phyloP scores from a whole-genome alignment of 2,888 invertebrate genomes.

The Salticus scenicus region DNA sequence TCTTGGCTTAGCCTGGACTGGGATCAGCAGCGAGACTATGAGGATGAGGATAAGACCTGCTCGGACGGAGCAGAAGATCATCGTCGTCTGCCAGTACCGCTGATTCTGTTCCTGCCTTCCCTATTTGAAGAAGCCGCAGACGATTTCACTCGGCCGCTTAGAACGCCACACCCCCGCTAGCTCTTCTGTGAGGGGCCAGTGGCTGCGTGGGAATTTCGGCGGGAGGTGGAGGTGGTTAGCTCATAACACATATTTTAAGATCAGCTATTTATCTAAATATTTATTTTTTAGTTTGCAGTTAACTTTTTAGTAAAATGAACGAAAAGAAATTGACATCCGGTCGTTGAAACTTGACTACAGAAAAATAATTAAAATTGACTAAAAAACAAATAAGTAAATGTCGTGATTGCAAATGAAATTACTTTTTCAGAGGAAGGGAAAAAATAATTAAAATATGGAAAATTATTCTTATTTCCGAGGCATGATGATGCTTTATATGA shows the following conservation, averaged over 20 bases:
- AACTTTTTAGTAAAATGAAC: no score
- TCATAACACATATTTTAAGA: not conserved
- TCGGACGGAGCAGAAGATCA: conserved; percentile 60
- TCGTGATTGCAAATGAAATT: no score
- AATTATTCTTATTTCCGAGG: no score
- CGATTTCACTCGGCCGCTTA: not conserved
- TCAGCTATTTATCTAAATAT: no score
- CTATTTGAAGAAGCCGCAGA: not conserved
- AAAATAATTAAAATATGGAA: no score
- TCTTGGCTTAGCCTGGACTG: conserved; percentile 35
- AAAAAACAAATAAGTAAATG: no score
- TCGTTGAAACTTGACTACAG: no score
- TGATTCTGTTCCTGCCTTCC: conserved; percentile 9
- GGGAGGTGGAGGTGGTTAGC: conserved; percentile 5
- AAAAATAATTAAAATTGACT: no score
- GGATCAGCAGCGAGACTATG: conserved; percentile 13
- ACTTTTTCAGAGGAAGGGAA: no score
- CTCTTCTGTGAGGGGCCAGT: not conserved
- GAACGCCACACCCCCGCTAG: conserved; percentile 38
- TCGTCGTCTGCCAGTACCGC: conserved; percentile 54
- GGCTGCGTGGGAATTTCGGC: conserved; percentile 2
- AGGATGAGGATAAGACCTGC: conserved; percentile 42
- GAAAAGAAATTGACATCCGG: no score
- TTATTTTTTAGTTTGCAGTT: no score
- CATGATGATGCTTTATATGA: no score